Percentiles rank a stretch among this genome's conserved stretches.
Conservation (phyloP, 2,797 vertebrate species). For the Moxostoma hubbsi region DNA sequence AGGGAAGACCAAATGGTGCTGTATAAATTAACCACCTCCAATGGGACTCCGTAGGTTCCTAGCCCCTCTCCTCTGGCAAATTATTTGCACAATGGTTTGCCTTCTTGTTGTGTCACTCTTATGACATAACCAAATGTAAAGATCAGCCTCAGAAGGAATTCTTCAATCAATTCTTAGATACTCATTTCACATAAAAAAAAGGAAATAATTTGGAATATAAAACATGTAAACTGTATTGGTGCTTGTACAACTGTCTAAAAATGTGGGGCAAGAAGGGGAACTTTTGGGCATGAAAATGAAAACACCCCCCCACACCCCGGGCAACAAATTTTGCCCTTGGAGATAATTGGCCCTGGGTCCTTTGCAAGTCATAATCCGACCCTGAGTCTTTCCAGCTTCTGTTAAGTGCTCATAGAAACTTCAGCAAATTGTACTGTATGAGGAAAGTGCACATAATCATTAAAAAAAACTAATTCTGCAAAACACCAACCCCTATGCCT, state of each 20-base stretch:
- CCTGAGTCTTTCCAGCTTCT: conserved; percentile 59
- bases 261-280: conserved; percentile 65
- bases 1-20: conserved; percentile 79
- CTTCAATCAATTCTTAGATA: neutral
- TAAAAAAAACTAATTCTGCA: conserved; percentile 8
- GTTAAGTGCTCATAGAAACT: conserved; percentile 67
- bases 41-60: conserved; percentile 59
- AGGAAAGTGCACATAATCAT: conserved; percentile 43
- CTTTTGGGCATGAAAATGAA: too few relatives aligned
- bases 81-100: conserved; percentile 56
- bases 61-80: conserved; percentile 48
- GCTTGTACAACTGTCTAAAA: conserved; percentile 61
- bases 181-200: conserved; percentile 11
- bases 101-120: conserved; percentile 23
- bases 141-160: conserved; percentile 16
- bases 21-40: conserved; percentile 60
- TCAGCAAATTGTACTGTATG: conserved; percentile 64
- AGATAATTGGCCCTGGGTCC: too few relatives aligned
- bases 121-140: conserved; percentile 2
- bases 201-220: conserved; percentile 47
- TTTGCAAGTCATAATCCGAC: too few relatives aligned
- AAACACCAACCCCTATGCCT: neutral
- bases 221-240: conserved; percentile 61
- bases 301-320: too few relatives aligned
- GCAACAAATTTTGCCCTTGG: too few relatives aligned